Conservation (phyloP, 1,140 invertebrate genomes). For the Drosophila ohnishii region DNA sequence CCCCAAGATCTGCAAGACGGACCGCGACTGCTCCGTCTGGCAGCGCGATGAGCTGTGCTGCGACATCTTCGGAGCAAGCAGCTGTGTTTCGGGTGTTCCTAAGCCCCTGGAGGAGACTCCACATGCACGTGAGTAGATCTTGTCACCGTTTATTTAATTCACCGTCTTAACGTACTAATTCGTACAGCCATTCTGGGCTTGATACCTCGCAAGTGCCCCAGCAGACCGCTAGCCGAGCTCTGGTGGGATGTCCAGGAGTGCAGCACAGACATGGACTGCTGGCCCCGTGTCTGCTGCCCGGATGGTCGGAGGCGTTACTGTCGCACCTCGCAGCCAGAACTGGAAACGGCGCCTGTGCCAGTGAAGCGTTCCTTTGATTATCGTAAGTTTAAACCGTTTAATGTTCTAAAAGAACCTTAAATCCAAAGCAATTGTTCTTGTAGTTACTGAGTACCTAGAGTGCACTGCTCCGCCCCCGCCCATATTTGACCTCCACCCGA, state of each 20-base stretch:
- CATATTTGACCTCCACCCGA: slow-evolving; percentile 87
- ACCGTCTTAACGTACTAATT: background rate
- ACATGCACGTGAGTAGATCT: slow-evolving; percentile 84
- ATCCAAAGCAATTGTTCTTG: slow-evolving; percentile 24
- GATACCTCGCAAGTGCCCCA: slow-evolving; percentile 87
- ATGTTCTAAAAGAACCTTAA: background rate
- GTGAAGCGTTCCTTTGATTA: slow-evolving; percentile 83
- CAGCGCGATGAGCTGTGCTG: slow-evolving; percentile 85
- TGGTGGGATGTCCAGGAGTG: slow-evolving; percentile 87
- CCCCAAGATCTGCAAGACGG: slow-evolving; percentile 84
- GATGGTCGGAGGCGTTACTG: slow-evolving; percentile 87
- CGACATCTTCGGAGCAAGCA: slow-evolving; percentile 83
- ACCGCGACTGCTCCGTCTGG: slow-evolving; percentile 84
- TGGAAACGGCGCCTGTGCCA: slow-evolving; percentile 86
- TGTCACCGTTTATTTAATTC: no score
- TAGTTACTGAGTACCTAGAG: slow-evolving; percentile 87
- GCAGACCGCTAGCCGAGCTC: slow-evolving; percentile 86
- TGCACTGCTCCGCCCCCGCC: slow-evolving; percentile 88
- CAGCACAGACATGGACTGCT: slow-evolving; percentile 87
- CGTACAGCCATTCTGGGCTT: slow-evolving; percentile 86
- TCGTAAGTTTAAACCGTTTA: slow-evolving; percentile 71
- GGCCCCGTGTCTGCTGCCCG: slow-evolving; percentile 88
- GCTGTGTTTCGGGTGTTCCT: slow-evolving; percentile 85
- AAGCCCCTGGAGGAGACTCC: slow-evolving; percentile 84
- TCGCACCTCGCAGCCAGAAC: slow-evolving; percentile 86